phyloP scores from a whole-genome alignment of 2,797 vertebrate genomes.

The Hippopotamyrus pictus region DNA sequence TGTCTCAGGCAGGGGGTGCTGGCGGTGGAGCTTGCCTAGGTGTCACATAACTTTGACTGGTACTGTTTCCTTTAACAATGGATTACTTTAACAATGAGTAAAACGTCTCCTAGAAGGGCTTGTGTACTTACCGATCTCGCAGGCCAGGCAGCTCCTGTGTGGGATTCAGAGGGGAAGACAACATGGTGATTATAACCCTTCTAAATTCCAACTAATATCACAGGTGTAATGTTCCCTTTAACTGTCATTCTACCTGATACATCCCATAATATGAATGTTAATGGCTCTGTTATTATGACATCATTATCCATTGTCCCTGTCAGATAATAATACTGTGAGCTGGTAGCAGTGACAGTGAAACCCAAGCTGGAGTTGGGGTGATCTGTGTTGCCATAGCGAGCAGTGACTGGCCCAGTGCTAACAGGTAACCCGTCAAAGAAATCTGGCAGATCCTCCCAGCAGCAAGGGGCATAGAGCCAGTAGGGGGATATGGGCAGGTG shows the following conservation, averaged over 20 bases:
- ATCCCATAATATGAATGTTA: background rate
- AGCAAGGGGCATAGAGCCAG: background rate
- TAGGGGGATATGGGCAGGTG: background rate
- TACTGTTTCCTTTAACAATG: background rate
- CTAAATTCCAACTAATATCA: background rate
- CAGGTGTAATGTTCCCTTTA: background rate
- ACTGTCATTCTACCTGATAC: background rate
- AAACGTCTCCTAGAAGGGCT: background rate
- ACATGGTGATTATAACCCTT: background rate
- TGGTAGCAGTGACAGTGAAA: background rate
- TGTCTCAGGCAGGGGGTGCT: background rate
- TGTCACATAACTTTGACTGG: background rate
- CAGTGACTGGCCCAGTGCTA: background rate
- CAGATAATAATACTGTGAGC: background rate
- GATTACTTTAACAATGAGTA: background rate
- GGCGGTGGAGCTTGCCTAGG: background rate
- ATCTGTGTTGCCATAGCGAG: background rate
- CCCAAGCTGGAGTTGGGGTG: background rate
- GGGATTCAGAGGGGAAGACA: background rate
- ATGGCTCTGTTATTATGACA: background rate
- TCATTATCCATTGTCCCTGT: background rate
- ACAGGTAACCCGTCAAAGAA: background rate
- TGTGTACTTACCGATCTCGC: background rate
- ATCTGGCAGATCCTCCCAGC: background rate
- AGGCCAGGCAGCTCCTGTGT: background rate